These are phyloP conservation scores for Halcyon chelicuti DNA, from an alignment of 2,797 vertebrate species.

Conservation along the genomic window DNA sequence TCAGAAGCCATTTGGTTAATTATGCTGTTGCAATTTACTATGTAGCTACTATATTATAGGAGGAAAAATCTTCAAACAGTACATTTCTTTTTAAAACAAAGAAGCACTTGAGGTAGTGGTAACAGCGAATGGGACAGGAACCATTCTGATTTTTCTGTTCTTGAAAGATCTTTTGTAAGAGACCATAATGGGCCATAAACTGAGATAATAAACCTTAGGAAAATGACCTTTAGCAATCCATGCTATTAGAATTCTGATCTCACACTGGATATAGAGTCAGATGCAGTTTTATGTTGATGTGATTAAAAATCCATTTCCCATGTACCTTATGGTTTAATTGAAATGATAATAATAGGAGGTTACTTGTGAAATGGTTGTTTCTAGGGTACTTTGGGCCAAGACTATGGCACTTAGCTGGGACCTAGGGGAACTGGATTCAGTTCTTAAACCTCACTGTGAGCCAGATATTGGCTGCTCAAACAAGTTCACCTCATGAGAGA, in stretches of 20 bases:
- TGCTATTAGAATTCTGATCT: neutral
- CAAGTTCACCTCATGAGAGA: neutral
- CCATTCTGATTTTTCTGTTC: neutral
- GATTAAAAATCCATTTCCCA: neutral
- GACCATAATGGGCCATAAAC: neutral
- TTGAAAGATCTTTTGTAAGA: neutral
- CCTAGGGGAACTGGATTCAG: neutral
- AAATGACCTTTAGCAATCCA: neutral
- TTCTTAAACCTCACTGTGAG: neutral
- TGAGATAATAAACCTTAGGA: neutral
- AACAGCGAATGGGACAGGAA: neutral
- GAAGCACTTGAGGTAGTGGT: neutral
- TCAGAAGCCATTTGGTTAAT: conserved; percentile 8
- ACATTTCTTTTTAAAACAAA: neutral
- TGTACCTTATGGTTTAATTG: fast-evolving
- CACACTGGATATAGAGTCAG: neutral
- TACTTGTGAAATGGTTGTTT: neutral
- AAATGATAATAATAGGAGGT: neutral
- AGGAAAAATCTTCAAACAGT: neutral
- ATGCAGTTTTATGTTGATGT: neutral
- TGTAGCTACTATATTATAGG: neutral
- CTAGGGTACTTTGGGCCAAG: neutral
- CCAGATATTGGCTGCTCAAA: neutral
- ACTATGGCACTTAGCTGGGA: neutral
- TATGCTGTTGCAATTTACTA: neutral